Percentiles rank a stretch among this genome's conserved stretches.
phyloP scores from a whole-genome alignment of 2,113 vertebrate genomes.

The Cryptomyrus ogoouensis region DNA sequence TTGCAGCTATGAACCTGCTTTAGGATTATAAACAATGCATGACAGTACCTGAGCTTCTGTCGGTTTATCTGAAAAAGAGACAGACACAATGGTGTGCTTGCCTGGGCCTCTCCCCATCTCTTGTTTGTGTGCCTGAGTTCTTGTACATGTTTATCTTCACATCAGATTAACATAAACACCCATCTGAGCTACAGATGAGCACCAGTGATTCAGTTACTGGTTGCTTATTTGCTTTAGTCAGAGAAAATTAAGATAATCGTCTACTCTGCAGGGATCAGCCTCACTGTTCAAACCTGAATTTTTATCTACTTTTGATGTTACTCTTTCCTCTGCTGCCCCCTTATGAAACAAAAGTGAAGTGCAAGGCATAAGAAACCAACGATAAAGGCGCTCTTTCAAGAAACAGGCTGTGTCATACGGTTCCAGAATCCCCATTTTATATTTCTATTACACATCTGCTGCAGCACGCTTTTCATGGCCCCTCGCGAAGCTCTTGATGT shows the following conservation, averaged over 20 bases:
- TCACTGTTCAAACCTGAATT: neutral
- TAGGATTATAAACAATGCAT: neutral
- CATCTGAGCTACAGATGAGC: neutral
- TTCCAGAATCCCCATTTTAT: neutral
- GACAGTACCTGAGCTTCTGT: neutral
- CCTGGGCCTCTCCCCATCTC: neutral
- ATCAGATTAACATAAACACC: neutral
- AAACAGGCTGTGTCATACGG: neutral
- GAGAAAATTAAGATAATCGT: neutral
- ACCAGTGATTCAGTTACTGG: neutral
- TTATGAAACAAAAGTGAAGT: neutral
- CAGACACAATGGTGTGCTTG: neutral
- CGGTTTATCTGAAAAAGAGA: neutral
- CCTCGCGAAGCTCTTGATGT: neutral
- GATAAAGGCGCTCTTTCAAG: neutral
- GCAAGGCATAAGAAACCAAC: neutral
- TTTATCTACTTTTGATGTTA: neutral
- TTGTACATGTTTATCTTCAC: neutral
- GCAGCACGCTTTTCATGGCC: neutral
- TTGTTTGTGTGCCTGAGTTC: neutral
- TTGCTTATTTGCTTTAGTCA: neutral
- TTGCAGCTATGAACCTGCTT: neutral
- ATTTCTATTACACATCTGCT: neutral
- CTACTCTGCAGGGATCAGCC: neutral
- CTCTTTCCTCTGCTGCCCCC: neutral